phyloP scores from a whole-genome alignment of 2,888 invertebrate species.

The Sclerodermus sp. region DNA sequence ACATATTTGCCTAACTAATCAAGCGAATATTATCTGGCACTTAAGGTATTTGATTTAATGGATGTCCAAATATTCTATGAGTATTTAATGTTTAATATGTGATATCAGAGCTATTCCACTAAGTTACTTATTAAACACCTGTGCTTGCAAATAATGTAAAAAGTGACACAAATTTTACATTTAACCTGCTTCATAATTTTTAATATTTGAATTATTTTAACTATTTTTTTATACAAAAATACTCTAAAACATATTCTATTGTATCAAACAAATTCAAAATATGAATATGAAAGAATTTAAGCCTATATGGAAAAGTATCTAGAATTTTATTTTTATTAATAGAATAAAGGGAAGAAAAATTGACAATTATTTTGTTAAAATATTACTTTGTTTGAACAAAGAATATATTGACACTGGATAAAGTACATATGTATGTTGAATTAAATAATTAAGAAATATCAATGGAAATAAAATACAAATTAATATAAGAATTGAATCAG shows the following conservation, averaged over 20 bases:
- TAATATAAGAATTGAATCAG: not conserved
- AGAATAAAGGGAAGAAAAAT: too few species aligned
- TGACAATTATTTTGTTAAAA: slow-evolving; percentile 1
- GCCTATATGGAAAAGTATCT: slow-evolving; percentile 4
- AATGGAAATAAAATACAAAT: not conserved
- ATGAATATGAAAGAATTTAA: slow-evolving; percentile 21
- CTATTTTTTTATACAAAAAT: slow-evolving; percentile 32
- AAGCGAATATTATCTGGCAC: too few species aligned
- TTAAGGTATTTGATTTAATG: slow-evolving; percentile 20
- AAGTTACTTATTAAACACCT: slow-evolving; percentile 22
- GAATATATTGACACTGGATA: not conserved
- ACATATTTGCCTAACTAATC: too few species aligned
- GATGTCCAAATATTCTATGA: slow-evolving; percentile 19
- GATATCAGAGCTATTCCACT: slow-evolving; percentile 22
- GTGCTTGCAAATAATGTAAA: slow-evolving; percentile 20
- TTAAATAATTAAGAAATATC: too few species aligned
- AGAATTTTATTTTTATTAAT: too few species aligned
- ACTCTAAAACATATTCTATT: slow-evolving; percentile 22
- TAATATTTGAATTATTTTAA: slow-evolving; percentile 22
- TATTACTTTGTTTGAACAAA: slow-evolving; percentile 6
- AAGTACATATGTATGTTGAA: too few species aligned
- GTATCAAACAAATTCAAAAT: slow-evolving; percentile 14
- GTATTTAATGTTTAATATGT: slow-evolving; percentile 21
- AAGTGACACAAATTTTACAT: slow-evolving; percentile 9
- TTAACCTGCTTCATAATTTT: slow-evolving; percentile 24